These are phyloP conservation scores for Notodonta ziczac DNA, from an alignment of 2,888 invertebrate genomes.

Conservation along the genomic window DNA sequence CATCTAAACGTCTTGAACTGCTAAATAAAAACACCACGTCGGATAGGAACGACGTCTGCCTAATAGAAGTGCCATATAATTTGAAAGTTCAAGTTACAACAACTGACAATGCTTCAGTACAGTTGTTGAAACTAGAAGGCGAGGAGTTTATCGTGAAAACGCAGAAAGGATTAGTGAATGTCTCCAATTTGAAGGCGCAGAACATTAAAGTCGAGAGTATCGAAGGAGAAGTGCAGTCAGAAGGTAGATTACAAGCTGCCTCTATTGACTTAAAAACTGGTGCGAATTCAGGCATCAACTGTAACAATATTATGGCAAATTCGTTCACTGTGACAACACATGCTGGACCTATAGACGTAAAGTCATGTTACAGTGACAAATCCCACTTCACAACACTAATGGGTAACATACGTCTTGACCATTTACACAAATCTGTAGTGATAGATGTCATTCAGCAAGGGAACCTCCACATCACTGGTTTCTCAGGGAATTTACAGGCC, in stretches of 20 bases:
- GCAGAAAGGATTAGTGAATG: slow-evolving; percentile 67
- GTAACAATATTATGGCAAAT: slow-evolving; percentile 77
- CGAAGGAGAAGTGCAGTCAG: slow-evolving; percentile 65
- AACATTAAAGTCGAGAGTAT: slow-evolving; percentile 70
- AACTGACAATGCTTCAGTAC: slow-evolving; percentile 73
- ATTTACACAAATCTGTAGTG: slow-evolving; percentile 69
- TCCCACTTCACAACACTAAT: slow-evolving; percentile 78
- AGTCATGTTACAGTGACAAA: slow-evolving; percentile 78
- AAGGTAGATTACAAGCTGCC: slow-evolving; percentile 69
- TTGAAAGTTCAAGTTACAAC: slow-evolving; percentile 75
- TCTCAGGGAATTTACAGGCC: slow-evolving; percentile 74
- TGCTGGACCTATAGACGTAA: slow-evolving; percentile 71
- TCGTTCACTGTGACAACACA: slow-evolving; percentile 67
- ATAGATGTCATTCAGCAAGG: slow-evolving; percentile 80
- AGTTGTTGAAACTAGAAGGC: slow-evolving; percentile 71
- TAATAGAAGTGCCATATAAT: slow-evolving; percentile 79
- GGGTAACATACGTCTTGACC: slow-evolving; percentile 71
- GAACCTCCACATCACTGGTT: slow-evolving; percentile 74
- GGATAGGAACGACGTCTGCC: slow-evolving; percentile 74
- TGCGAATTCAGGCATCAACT: slow-evolving; percentile 62
- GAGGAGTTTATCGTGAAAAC: slow-evolving; percentile 77
- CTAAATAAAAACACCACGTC: slow-evolving; percentile 72
- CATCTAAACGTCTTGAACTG: slow-evolving; percentile 75
- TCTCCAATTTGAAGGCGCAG: slow-evolving; percentile 71
- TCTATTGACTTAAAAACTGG: slow-evolving; percentile 76